Evolutionary conservation across 2,888 invertebrate species (phyloP).

Genomic region (Drosophila rellima): DNA sequence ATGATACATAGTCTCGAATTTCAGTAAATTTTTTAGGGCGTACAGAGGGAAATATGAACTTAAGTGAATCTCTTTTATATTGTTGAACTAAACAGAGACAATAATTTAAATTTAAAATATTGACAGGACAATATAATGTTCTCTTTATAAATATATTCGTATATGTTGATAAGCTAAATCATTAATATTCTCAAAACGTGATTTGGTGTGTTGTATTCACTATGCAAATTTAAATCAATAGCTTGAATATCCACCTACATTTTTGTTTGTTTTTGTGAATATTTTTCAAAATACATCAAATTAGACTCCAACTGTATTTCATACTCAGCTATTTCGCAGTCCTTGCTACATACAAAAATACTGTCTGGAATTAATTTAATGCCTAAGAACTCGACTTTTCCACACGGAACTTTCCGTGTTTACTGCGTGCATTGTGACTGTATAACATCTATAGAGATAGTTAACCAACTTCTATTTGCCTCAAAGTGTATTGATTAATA

Average conservation of each 20-base stretch:
- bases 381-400: background rate
- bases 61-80: no score
- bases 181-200: background rate
- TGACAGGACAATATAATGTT: no score
- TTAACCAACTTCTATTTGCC: conserved; percentile 2
- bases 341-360: background rate
- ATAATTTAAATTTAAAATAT: no score
- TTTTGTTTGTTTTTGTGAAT: background rate
- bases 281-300: background rate
- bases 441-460: background rate
- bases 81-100: no score
- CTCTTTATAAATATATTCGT: no score
- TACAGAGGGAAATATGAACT: no score
- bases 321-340: background rate
- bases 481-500: conserved; percentile 1
- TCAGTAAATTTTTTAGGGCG: no score
- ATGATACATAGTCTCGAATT: no score
- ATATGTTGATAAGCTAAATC: no score
- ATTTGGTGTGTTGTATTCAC: background rate
- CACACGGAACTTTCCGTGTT: background rate
- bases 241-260: background rate
- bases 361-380: conserved; percentile 6
- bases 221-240: background rate
- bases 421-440: conserved; percentile 4
- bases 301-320: background rate